Conservation (phyloP, 2,113 vertebrate genomes). For the Columba livia region DNA sequence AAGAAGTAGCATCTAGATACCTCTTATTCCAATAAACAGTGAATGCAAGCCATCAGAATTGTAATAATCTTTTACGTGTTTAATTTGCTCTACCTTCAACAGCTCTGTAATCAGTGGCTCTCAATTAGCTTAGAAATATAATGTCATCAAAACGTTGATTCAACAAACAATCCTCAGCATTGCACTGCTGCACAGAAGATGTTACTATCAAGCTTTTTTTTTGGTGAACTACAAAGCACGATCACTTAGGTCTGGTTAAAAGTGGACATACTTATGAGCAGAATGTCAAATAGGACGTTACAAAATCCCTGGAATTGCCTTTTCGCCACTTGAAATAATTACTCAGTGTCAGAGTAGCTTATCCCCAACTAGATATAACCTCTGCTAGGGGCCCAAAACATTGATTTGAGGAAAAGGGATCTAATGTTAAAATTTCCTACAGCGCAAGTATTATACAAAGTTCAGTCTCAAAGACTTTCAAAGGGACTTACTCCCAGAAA, state of each 20-base stretch:
- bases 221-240: not conserved
- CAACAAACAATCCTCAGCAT: constrained; percentile 22
- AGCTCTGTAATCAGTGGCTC: constrained; percentile 20
- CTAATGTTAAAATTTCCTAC: not conserved
- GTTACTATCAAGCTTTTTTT: not conserved
- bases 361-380: not conserved
- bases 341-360: not conserved
- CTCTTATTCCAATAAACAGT: constrained; percentile 4
- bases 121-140: constrained; percentile 46
- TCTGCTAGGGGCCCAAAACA: not conserved
- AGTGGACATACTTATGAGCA: not conserved
- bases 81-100: constrained; percentile 21
- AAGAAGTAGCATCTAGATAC: not conserved
- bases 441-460: not conserved
- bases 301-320: not conserved
- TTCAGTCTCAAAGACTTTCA: not conserved
- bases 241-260: not conserved
- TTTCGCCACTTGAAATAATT: not conserved
- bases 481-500: not conserved
- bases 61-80: not conserved
- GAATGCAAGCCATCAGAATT: not conserved
- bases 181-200: not conserved
- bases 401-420: not conserved
- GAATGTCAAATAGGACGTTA: not conserved
- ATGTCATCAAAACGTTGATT: constrained; percentile 43